These are phyloP conservation scores for Pseudotriccus pelzelni DNA, from an alignment of 2,797 vertebrate species.

Conservation along the genomic window DNA sequence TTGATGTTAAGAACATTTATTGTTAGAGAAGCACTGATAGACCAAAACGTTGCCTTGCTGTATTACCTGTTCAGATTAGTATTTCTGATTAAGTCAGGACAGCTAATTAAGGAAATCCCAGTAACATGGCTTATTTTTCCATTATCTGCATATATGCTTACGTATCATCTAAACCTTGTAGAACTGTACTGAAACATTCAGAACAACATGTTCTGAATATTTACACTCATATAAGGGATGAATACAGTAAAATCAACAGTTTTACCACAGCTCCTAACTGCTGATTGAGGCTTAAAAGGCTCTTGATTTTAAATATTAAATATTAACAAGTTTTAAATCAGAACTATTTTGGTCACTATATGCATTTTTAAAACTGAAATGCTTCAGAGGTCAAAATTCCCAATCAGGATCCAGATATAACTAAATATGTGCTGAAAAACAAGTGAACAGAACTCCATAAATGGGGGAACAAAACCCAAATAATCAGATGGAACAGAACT, in stretches of 20 bases:
- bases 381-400: neutral
- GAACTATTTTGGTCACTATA: neutral
- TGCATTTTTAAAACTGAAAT: neutral
- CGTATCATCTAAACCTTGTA: neutral
- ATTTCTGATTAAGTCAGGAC: neutral
- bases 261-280: neutral
- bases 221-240: neutral
- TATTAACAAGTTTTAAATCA: constrained; percentile 6
- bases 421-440: neutral
- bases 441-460: neutral
- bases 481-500: neutral
- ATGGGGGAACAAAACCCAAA: neutral
- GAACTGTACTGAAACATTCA: neutral
- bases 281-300: neutral
- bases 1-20: neutral
- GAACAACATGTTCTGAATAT: neutral
- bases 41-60: neutral
- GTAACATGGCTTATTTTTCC: neutral
- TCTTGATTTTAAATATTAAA: neutral
- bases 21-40: neutral
- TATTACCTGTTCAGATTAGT: neutral
- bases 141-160: neutral
- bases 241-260: neutral
- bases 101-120: neutral
- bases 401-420: neutral